phyloP scores from a whole-genome alignment of 2,888 invertebrate genomes.

The Hypolimnas misippus region DNA sequence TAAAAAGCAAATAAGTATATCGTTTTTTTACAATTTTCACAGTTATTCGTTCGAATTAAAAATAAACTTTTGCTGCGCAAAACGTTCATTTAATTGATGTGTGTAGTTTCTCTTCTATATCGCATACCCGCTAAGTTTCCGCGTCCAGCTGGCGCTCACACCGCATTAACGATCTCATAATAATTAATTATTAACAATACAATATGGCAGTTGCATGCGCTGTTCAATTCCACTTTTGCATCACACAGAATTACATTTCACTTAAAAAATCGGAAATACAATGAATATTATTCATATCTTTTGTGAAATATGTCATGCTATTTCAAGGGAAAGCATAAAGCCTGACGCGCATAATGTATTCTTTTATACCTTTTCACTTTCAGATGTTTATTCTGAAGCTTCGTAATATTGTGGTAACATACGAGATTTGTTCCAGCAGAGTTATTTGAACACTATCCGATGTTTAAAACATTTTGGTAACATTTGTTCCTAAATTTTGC shows the following conservation, averaged over 20 bases:
- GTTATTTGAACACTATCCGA: not conserved
- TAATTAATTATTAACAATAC: conserved; percentile 13
- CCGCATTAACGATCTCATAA: conserved; percentile 10
- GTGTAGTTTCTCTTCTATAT: conserved; percentile 1
- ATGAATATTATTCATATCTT: conserved; percentile 28
- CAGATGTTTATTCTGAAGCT: conserved; percentile 23
- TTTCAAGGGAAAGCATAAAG: conserved; percentile 29
- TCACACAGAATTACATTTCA: conserved; percentile 15
- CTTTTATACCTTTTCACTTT: conserved; percentile 34
- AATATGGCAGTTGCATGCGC: conserved; percentile 1
- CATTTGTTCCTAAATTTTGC: not conserved
- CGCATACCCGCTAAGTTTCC: conserved; percentile 7
- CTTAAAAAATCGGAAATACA: conserved; percentile 15
- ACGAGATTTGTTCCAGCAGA: conserved; percentile 19
- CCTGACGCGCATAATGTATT: conserved; percentile 34
- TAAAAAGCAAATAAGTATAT: not conserved
- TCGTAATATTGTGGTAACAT: conserved; percentile 14
- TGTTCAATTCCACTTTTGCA: conserved; percentile 11
- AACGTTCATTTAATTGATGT: not conserved
- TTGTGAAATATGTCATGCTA: conserved; percentile 26
- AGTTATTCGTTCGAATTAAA: not conserved
- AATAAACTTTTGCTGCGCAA: not conserved
- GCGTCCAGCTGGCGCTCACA: conserved; percentile 9
- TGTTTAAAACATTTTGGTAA: conserved; percentile 5
- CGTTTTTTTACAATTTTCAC: not conserved